Conservation (phyloP, 2,113 vertebrate genomes). For the Trinectes maculatus region DNA sequence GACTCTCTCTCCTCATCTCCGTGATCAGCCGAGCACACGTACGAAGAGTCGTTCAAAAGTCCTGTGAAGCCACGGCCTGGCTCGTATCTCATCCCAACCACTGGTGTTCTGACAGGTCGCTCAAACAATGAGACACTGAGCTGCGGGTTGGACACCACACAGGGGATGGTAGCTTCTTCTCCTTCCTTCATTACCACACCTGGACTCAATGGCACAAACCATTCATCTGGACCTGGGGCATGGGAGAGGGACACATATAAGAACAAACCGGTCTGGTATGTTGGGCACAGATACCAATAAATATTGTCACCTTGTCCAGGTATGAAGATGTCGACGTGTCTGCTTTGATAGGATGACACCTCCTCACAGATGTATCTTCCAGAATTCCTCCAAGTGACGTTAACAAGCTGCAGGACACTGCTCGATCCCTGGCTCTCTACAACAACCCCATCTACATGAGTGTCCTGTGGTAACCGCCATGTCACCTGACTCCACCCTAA, state of each 20-base stretch:
- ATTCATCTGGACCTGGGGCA: slow-evolving; percentile 84
- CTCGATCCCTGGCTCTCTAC: slow-evolving; percentile 71
- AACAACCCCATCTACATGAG: neutral
- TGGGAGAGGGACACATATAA: neutral
- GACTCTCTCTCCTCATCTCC: slow-evolving; percentile 83
- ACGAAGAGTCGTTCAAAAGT: slow-evolving; percentile 87
- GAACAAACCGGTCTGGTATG: neutral
- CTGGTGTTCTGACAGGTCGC: slow-evolving; percentile 69
- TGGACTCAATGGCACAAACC: slow-evolving; percentile 82
- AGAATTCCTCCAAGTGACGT: slow-evolving; percentile 84
- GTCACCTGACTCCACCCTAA: slow-evolving; percentile 77
- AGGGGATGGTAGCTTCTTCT: slow-evolving; percentile 86
- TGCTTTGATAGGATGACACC: slow-evolving; percentile 65
- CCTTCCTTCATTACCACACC: slow-evolving; percentile 85
- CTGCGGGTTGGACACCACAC: slow-evolving; percentile 88
- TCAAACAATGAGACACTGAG: slow-evolving; percentile 87
- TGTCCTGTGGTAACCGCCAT: slow-evolving; percentile 77
- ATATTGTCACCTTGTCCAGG: slow-evolving; percentile 79
- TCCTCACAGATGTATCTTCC: slow-evolving; percentile 88
- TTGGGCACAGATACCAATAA: neutral
- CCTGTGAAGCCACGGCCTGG: slow-evolving; percentile 88
- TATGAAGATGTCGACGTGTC: slow-evolving; percentile 86
- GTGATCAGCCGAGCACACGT: slow-evolving; percentile 84
- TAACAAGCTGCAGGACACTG: slow-evolving; percentile 82
- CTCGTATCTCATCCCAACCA: slow-evolving; percentile 76